phyloP scores from a whole-genome alignment of 2,113 vertebrate genomes.

The Dascyllus trimaculatus region DNA sequence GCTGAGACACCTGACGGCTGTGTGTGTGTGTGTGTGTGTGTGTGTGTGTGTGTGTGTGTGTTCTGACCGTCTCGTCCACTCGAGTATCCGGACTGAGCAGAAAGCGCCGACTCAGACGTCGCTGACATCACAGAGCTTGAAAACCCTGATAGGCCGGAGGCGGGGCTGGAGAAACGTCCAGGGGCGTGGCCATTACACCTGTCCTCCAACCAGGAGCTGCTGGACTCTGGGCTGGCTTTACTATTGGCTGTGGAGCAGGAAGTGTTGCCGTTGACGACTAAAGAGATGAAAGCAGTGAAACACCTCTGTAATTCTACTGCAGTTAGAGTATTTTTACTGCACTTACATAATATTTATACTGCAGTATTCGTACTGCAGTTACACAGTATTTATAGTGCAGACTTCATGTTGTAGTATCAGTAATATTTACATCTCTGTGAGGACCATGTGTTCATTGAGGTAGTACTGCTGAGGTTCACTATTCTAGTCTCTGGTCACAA shows the following conservation, averaged over 20 bases:
- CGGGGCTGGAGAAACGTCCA: slow-evolving; percentile 84
- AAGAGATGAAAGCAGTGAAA: slow-evolving; percentile 33
- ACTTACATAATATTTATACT: too few relatives aligned
- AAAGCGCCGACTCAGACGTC: slow-evolving; percentile 89
- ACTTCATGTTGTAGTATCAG: too few relatives aligned
- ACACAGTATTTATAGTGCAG: too few relatives aligned
- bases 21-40: not conserved
- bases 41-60: not conserved
- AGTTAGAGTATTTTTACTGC: not conserved
- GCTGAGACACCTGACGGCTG: not conserved
- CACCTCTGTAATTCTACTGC: not conserved
- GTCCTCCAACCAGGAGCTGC: slow-evolving; percentile 77
- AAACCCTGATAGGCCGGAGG: slow-evolving; percentile 83
- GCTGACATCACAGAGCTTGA: slow-evolving; percentile 83
- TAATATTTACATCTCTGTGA: too few relatives aligned
- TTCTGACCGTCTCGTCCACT: slow-evolving; percentile 83
- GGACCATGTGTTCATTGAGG: too few relatives aligned
- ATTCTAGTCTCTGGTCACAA: too few relatives aligned
- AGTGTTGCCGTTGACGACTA: slow-evolving; percentile 57
- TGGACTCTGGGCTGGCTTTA: slow-evolving; percentile 74
- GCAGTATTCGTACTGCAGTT: too few relatives aligned
- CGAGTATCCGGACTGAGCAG: slow-evolving; percentile 88
- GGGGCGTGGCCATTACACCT: slow-evolving; percentile 79
- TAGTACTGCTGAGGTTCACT: too few relatives aligned
- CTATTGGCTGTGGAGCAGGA: slow-evolving; percentile 60